phyloP scores from a whole-genome alignment of 2,113 vertebrate genomes.

The Dasypus novemcinctus region DNA sequence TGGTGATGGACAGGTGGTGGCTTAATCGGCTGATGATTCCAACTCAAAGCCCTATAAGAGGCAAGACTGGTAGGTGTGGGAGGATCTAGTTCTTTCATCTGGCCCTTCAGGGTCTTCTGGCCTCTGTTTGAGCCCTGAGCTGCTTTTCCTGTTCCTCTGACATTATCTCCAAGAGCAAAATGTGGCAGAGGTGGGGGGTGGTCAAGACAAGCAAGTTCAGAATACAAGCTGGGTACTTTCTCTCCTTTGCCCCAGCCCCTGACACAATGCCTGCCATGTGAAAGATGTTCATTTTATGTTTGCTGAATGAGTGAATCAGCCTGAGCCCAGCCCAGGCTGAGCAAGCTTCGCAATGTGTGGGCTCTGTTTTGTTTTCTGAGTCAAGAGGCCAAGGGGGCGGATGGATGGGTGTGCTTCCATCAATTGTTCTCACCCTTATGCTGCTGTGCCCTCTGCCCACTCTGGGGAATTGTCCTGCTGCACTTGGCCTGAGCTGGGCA shows the following conservation, averaged over 20 bases:
- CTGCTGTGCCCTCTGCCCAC: background rate
- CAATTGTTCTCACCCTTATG: background rate
- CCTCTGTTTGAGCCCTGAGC: background rate
- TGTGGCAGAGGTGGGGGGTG: background rate
- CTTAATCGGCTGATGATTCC: slow-evolving; percentile 49
- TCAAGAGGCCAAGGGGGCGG: slow-evolving; percentile 43
- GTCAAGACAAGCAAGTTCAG: background rate
- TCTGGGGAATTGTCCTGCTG: background rate
- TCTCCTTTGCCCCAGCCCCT: background rate
- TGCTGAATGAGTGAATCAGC: slow-evolving; percentile 64
- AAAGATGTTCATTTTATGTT: background rate
- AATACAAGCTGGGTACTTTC: background rate
- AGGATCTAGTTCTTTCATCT: background rate
- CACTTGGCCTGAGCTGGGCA: background rate
- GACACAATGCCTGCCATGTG: background rate
- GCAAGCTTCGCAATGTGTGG: background rate
- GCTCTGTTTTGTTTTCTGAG: slow-evolving; percentile 58
- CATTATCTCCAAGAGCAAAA: background rate
- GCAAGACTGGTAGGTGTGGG: slow-evolving; percentile 9
- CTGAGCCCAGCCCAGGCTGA: slow-evolving; percentile 34
- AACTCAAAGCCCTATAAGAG: slow-evolving; percentile 9
- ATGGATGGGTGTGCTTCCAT: background rate
- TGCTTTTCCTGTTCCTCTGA: background rate
- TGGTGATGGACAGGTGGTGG: slow-evolving; percentile 69
- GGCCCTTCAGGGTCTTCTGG: background rate